These are phyloP conservation scores for Okamejei kenojei DNA, from an alignment of 2,797 vertebrate genomes.

Conservation along the genomic window DNA sequence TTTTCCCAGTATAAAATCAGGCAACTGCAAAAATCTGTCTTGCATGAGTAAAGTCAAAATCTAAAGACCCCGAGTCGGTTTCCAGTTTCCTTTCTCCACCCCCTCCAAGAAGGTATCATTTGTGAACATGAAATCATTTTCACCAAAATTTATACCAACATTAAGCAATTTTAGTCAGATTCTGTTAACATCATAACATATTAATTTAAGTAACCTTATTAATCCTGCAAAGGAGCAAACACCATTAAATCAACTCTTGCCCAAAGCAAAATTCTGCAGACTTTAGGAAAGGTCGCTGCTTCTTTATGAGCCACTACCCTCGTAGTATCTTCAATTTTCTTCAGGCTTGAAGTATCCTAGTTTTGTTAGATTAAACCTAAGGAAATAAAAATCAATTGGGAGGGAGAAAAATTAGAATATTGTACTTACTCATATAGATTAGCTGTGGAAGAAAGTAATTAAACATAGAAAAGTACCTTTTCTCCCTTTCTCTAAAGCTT, in stretches of 20 bases:
- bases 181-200: slow-evolving; percentile 21
- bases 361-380: slow-evolving; percentile 98
- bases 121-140: not conserved
- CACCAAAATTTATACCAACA: not conserved
- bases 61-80: not conserved
- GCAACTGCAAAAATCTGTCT: not conserved
- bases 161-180: slow-evolving; percentile 20
- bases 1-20: not conserved
- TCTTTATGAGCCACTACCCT: slow-evolving; percentile 99
- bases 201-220: slow-evolving; percentile 33
- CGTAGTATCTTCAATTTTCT: slow-evolving; percentile 90
- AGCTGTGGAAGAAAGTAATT: slow-evolving; percentile 76
- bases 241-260: slow-evolving; percentile 71
- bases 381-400: slow-evolving; percentile 99
- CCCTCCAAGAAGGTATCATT: not conserved
- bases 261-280: slow-evolving; percentile 81
- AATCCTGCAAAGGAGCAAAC: slow-evolving; percentile 73
- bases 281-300: slow-evolving; percentile 79
- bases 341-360: slow-evolving; percentile 92
- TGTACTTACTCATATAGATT: slow-evolving; percentile 60
- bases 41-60: not conserved
- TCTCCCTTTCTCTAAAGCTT: slow-evolving; percentile 37
- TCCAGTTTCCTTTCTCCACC: not conserved
- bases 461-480: slow-evolving; percentile 54
- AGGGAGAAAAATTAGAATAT: slow-evolving; percentile 95